Base-by-base conservation (phyloP, 2,888 invertebrate species). In the Pammene aurita region DNA sequence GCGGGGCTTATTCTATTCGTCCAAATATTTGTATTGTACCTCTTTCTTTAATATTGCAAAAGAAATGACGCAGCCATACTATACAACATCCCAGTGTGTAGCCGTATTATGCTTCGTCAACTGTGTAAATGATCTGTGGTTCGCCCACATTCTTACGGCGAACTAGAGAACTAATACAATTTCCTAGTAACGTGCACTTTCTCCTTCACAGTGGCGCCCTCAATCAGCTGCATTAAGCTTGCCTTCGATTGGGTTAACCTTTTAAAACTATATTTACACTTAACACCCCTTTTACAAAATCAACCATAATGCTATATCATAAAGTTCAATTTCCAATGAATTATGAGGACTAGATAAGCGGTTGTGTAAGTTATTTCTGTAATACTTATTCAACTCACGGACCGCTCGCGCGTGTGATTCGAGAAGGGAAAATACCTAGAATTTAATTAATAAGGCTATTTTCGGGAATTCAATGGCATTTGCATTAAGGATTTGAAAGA, bases 391-490 rank as follows among this genome's bases (percentile, higher is more conserved):
- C 67, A n/a, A 11, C 13, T 11, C 61, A 56, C 67, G 67, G 34
- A 62, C 18, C 61, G 18, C 7, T 14, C 61, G 61, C 55, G 60
- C 52, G 54, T 46, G 61, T 67, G 55, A 61, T 61, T 61, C 61
- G 18, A 54, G 44, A 5, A 46, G 48, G 41, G 61, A 67, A 62
- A 67, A 56, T 48, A 62, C 55, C 56, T 56, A 56, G 67, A 67
- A 56, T 62, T 56, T 55, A 67, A 67, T 67, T 62, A 67, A 67
- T 67, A 62, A 48, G 67, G 67, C 11, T 67, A 56, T 67, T 67
- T 61, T 55, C 54, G 41, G 11, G 48, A 62, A 46, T 44, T 54
- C 35, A 35, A 35, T 2, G 38, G 18, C 54, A 67, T 67, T 67
- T 61, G 58, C 58, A 52, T 66, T 58, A 18, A 38, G 34, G 52